A percentile compares a stretch with the other conserved stretches of the same genome.
Conservation (phyloP, 2,113 vertebrate genomes). For the Equus quagga region DNA sequence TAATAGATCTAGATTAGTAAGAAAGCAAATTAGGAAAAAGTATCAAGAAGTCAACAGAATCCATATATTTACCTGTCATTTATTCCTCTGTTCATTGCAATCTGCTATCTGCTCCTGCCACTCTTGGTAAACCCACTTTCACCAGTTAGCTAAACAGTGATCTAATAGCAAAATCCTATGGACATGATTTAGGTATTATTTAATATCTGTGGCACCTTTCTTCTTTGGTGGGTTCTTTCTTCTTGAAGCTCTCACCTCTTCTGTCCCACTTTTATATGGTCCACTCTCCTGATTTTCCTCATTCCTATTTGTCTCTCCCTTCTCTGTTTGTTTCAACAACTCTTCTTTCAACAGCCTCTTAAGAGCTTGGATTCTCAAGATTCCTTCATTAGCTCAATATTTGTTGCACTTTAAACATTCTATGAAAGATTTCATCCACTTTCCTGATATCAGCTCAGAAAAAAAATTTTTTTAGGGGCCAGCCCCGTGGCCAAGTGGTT, state of each 20-base stretch:
- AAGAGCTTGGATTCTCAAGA: background rate
- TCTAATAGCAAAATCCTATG: background rate
- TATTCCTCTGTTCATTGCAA: background rate
- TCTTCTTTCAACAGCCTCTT: background rate
- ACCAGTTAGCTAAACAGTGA: background rate
- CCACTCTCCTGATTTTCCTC: background rate
- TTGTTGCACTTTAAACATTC: background rate
- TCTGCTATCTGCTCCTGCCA: background rate
- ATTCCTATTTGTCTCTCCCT: background rate
- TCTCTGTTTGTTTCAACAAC: background rate
- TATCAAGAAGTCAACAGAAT: background rate
- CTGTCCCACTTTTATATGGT: background rate
- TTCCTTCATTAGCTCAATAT: background rate
- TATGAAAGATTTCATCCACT: background rate
- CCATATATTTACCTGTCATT: background rate
- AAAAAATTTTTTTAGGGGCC: no score
- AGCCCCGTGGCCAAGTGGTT: no score
- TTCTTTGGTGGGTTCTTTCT: background rate
- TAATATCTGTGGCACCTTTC: background rate
- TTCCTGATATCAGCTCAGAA: background rate
- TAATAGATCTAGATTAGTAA: background rate
- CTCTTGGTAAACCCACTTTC: no score
- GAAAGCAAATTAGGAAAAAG: background rate
- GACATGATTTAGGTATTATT: background rate
- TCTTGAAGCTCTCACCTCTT: background rate